A percentile compares a stretch with the other conserved stretches of the same genome.
These are phyloP conservation scores for Drosophila histrio DNA, from an alignment of 2,888 invertebrate species.

Conservation along the genomic window DNA sequence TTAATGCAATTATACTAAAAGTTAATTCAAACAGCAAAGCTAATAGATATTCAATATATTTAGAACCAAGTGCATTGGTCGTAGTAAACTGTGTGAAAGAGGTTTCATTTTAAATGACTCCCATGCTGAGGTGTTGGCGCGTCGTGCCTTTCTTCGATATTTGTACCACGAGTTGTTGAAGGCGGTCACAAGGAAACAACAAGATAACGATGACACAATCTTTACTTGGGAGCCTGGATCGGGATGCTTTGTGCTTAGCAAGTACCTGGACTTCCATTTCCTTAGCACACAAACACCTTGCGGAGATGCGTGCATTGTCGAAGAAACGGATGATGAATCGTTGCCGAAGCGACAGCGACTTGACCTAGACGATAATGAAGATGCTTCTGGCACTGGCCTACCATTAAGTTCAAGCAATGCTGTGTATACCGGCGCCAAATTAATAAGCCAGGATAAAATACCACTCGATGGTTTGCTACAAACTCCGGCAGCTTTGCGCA, in stretches of 20 bases:
- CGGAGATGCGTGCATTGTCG: constrained; percentile 95
- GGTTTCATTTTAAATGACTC: constrained; percentile 94
- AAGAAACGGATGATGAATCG: background rate
- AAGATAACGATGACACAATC: constrained; percentile 62
- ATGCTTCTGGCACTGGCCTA: background rate
- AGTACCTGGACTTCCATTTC: constrained; percentile 90
- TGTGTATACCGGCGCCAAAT: constrained; percentile 93
- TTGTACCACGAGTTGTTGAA: constrained; percentile 87
- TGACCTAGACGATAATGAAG: background rate
- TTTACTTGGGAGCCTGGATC: constrained; percentile 78
- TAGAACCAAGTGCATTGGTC: constrained; percentile 96
- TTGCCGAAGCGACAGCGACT: constrained; percentile 49
- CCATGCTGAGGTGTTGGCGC: constrained; percentile 95
- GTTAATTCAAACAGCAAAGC: background rate
- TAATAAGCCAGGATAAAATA: constrained; percentile 84
- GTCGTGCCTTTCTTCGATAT: constrained; percentile 92
- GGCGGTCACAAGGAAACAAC: constrained; percentile 44
- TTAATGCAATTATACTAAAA: background rate
- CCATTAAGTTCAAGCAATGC: background rate
- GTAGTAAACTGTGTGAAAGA: constrained; percentile 86
- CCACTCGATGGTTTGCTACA: constrained; percentile 86
- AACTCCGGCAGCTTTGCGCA: constrained; percentile 89
- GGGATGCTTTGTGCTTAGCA: constrained; percentile 85
- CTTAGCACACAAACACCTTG: constrained; percentile 95
- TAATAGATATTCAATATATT: constrained; percentile 75